phyloP scores from a whole-genome alignment of 1,140 invertebrate species.

The Anoplophora glabripennis region DNA sequence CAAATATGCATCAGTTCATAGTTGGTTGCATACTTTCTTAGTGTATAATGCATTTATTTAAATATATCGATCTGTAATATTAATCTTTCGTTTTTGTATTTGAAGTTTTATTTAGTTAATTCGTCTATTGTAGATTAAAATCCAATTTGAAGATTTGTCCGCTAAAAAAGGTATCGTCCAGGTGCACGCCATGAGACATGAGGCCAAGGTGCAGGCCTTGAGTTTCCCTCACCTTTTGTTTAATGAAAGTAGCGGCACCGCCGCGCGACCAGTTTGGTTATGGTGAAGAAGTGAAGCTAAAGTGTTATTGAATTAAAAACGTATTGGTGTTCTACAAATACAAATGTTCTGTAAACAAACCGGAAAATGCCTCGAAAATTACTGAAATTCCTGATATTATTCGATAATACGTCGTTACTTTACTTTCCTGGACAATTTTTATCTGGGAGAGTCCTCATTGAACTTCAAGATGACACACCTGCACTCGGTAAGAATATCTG shows the following conservation, averaged over 20 bases:
- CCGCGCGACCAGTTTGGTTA: conserved; percentile 20
- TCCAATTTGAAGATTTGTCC: too few relatives aligned
- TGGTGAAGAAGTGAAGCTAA: conserved; percentile 18
- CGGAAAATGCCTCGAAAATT: conserved; percentile 78
- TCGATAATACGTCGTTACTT: conserved; percentile 88
- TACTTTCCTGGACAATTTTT: conserved; percentile 92
- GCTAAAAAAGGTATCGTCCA: too few relatives aligned
- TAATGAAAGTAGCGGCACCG: conserved; percentile 20
- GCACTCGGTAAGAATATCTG: conserved; percentile 65
- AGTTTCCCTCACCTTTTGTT: conserved; percentile 28
- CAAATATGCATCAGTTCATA: too few relatives aligned
- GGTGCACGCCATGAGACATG: not conserved
- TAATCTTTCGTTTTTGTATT: too few relatives aligned
- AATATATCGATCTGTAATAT: too few relatives aligned
- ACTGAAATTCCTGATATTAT: conserved; percentile 88
- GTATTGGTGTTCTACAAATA: conserved; percentile 1
- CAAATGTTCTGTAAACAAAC: conserved; percentile 14
- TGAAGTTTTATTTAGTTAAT: too few relatives aligned
- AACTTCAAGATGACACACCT: conserved; percentile 88
- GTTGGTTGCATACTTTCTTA: too few relatives aligned
- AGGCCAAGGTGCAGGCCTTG: conserved; percentile 21
- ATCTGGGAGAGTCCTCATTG: conserved; percentile 85
- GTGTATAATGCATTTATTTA: too few relatives aligned
- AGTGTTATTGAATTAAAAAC: conserved; percentile 3
- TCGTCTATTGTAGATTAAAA: too few relatives aligned